phyloP scores from a whole-genome alignment of 2,797 vertebrate species.

The Pantherophis vulpinus region DNA sequence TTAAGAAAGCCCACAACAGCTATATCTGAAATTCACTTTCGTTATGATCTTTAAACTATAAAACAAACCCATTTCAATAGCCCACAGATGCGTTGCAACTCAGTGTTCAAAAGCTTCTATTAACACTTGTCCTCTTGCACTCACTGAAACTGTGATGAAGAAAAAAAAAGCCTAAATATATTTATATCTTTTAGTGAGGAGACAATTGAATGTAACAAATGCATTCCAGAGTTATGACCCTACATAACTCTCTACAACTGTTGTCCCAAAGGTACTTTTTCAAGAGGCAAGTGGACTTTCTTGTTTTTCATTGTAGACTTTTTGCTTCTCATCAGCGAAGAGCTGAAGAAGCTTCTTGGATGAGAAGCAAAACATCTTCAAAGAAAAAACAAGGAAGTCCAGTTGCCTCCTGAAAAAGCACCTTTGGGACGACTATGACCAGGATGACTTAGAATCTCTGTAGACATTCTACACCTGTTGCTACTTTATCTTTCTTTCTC shows the following conservation, averaged over 20 bases:
- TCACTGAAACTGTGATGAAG: not conserved
- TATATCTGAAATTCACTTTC: not conserved
- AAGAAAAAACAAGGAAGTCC: too few species aligned
- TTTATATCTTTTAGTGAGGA: not conserved
- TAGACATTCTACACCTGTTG: not conserved
- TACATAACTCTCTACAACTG: not conserved
- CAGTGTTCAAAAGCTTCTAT: not conserved
- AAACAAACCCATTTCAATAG: not conserved
- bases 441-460: too few species aligned
- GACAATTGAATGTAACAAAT: not conserved
- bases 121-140: not conserved
- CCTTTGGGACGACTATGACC: too few species aligned
- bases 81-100: not conserved
- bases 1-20: not conserved
- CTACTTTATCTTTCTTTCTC: not conserved
- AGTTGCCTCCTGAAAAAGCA: too few species aligned
- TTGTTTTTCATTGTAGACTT: too few species aligned
- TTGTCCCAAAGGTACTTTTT: too few species aligned
- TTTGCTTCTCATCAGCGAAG: too few species aligned
- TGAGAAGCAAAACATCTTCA: too few species aligned
- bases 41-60: not conserved
- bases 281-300: too few species aligned
- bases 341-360: too few species aligned
- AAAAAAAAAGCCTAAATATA: not conserved
- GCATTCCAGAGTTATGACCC: not conserved